Percentiles rank a stretch among this genome's conserved stretches.
Evolutionary conservation across 2,797 vertebrate species (phyloP).

Genomic region (Eutrigla gurnardus): DNA sequence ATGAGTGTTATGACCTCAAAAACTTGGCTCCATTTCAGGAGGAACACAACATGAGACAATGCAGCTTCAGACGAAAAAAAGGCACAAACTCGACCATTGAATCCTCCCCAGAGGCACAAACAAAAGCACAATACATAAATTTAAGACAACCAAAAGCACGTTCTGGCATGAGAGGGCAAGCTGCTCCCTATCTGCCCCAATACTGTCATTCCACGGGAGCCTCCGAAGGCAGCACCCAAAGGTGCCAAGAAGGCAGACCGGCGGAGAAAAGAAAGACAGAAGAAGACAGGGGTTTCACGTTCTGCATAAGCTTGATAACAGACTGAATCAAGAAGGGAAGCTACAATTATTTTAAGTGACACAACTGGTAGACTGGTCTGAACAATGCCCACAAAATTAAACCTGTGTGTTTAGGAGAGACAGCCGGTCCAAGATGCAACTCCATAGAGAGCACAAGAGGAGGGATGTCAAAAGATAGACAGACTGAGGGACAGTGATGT

Average conservation of each 20-base stretch:
- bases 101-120: conserved; percentile 39
- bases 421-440: conserved; percentile 11
- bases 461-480: background rate
- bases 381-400: conserved; percentile 9
- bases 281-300: background rate
- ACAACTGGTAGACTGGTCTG: background rate
- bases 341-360: conserved; percentile 1
- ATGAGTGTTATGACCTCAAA: conserved; percentile 56
- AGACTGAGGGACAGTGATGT: background rate
- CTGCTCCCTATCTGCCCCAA: conserved; percentile 46
- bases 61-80: background rate
- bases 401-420: background rate
- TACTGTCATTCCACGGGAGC: conserved; percentile 42
- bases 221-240: conserved; percentile 40
- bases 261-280: background rate
- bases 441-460: background rate
- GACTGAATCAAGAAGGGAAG: conserved; percentile 1
- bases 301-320: conserved; percentile 12
- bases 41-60: conserved; percentile 32
- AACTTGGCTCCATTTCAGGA: conserved; percentile 49
- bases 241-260: conserved; percentile 28
- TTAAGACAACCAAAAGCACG: conserved; percentile 48
- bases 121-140: conserved; percentile 40
- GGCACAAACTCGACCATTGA: conserved; percentile 2
- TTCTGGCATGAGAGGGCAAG: conserved; percentile 33